phyloP scores from a whole-genome alignment of 2,113 vertebrate genomes.

The Chamaetylas fuelleborni region DNA sequence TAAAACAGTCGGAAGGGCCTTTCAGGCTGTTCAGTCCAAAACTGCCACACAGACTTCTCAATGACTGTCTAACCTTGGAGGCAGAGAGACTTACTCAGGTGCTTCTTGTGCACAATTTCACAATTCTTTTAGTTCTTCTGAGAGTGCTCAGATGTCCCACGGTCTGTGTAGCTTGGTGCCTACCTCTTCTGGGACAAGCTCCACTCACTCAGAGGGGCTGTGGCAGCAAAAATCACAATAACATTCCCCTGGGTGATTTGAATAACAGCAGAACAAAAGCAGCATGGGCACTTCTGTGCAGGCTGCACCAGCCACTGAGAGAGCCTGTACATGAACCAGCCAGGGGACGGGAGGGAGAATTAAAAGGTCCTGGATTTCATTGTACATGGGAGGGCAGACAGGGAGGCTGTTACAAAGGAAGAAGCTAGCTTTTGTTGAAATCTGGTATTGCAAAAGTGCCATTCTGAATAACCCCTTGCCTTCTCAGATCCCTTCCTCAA shows the following conservation, averaged over 20 bases:
- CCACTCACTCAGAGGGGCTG: not conserved
- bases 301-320: not conserved
- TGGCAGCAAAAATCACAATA: not conserved
- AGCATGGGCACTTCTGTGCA: not conserved
- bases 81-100: not conserved
- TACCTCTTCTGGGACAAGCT: not conserved
- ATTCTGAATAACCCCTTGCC: not conserved
- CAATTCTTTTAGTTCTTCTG: not conserved
- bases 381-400: not conserved
- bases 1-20: not conserved
- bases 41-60: not conserved
- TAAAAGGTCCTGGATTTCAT: not conserved
- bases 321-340: accelerated
- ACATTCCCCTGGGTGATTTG: not conserved
- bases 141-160: not conserved
- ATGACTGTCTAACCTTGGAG: not conserved
- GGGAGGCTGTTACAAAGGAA: not conserved
- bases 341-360: not conserved
- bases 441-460: not conserved
- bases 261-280: not conserved
- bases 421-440: not conserved
- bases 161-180: not conserved
- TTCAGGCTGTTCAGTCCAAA: not conserved
- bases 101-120: not conserved
- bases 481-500: slow-evolving; percentile 74